Evolutionary conservation across 2,113 vertebrate species (phyloP).

Genomic region (Symphodus melops): DNA sequence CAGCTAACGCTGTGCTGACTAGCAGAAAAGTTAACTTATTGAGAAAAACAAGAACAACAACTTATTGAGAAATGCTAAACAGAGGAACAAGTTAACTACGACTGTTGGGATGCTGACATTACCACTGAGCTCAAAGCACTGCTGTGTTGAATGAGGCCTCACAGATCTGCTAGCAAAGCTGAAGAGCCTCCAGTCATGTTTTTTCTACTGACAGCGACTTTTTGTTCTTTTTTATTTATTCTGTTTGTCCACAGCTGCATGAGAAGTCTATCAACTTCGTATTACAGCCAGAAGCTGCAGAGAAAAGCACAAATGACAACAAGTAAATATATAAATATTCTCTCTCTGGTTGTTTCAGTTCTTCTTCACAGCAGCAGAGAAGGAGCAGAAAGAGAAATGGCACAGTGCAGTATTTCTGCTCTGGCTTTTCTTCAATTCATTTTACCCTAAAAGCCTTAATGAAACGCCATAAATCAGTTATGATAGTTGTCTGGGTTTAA

Average conservation of each 20-base stretch:
- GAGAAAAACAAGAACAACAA: no score
- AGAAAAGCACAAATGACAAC: conserved; percentile 3
- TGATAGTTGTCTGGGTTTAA: conserved; percentile 45
- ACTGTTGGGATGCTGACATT: conserved; percentile 2
- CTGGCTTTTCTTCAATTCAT: conserved; percentile 21
- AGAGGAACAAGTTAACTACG: background rate
- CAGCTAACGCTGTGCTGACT: no score
- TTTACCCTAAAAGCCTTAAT: conserved; percentile 27
- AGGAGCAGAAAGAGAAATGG: background rate
- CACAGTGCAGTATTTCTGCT: conserved; percentile 2
- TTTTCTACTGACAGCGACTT: background rate
- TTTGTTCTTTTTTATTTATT: no score
- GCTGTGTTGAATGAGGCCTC: background rate
- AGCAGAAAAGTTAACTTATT: no score
- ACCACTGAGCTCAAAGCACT: background rate
- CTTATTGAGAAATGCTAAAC: no score
- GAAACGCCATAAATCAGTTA: conserved; percentile 42
- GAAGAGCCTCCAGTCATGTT: background rate
- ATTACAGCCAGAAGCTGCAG: conserved; percentile 14
- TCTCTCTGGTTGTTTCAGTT: background rate
- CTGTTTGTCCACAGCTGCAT: no score
- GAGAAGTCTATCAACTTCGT: background rate
- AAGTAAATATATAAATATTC: conserved; percentile 14
- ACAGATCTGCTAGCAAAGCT: no score
- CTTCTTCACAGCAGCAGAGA: conserved; percentile 19